Evolutionary conservation across 2,888 invertebrate genomes (phyloP).

Genomic region (Marronus borbonicus): DNA sequence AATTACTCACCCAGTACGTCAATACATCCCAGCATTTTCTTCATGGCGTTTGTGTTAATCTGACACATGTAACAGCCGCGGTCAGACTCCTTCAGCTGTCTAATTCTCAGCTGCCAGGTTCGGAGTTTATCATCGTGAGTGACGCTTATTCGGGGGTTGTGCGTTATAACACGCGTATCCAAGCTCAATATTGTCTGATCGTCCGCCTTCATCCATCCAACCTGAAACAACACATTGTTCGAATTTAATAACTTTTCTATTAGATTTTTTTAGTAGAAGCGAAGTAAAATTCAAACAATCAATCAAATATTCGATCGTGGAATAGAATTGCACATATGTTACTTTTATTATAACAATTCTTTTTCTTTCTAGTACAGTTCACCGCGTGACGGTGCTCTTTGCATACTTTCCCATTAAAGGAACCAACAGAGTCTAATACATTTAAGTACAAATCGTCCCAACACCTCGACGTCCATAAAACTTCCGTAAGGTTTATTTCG

Average conservation of each 20-base stretch:
- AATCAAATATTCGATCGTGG: too few relatives aligned
- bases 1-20: conserved; percentile 80
- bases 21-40: conserved; percentile 83
- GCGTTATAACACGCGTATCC: conserved; percentile 82
- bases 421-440: too few relatives aligned
- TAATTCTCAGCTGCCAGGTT: conserved; percentile 83
- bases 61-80: conserved; percentile 88
- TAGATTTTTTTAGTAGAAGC: not conserved
- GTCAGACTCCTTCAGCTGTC: conserved; percentile 81
- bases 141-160: conserved; percentile 81
- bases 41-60: conserved; percentile 84
- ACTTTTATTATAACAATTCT: too few relatives aligned
- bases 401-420: too few relatives aligned
- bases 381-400: too few relatives aligned
- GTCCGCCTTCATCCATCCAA: conserved; percentile 84
- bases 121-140: conserved; percentile 81
- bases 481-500: too few relatives aligned
- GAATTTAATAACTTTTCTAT: not conserved
- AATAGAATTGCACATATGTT: too few relatives aligned
- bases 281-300: not conserved
- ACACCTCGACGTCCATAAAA: too few relatives aligned
- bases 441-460: too few relatives aligned
- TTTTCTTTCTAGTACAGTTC: too few relatives aligned
- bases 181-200: conserved; percentile 84
- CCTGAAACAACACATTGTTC: conserved; percentile 71